A percentile compares a stretch with the other conserved stretches of the same genome.
phyloP scores from a whole-genome alignment of 1,140 invertebrate genomes.

The Cephus cinctus region DNA sequence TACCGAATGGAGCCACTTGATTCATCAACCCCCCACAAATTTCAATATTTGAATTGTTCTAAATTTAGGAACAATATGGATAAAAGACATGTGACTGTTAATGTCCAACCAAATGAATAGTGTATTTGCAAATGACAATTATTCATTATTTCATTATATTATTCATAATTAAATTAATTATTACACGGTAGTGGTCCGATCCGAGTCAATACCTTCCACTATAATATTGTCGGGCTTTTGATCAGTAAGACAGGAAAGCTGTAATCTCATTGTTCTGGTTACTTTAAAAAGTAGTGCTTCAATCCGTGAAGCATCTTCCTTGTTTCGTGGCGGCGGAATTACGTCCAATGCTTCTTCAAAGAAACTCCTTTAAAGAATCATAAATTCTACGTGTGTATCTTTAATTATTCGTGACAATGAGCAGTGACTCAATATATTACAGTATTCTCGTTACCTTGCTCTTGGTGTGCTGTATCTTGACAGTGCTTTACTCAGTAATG shows the following conservation, averaged over 20 bases:
- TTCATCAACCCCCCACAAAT: no score
- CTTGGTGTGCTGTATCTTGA: conserved; percentile 55
- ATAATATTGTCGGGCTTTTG: conserved; percentile 19
- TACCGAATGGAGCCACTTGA: no score
- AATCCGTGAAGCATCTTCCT: conserved; percentile 46
- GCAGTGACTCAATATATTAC: conserved; percentile 3
- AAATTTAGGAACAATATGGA: not conserved
- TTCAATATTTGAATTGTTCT: not conserved
- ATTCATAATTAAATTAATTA: not conserved
- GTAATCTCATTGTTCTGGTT: conserved; percentile 45
- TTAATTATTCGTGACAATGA: conserved; percentile 6
- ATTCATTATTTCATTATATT: not conserved
- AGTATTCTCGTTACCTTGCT: conserved; percentile 54
- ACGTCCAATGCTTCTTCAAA: conserved; percentile 64
- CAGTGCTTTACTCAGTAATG: conserved; percentile 59
- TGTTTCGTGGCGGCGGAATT: conserved; percentile 55
- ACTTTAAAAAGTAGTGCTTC: conserved; percentile 47
- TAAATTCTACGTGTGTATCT: not conserved
- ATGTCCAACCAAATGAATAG: no score
- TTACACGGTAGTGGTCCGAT: conserved; percentile 37
- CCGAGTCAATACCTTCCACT: conserved; percentile 18
- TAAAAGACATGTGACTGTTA: no score
- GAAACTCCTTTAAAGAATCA: conserved; percentile 49
- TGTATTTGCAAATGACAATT: no score
- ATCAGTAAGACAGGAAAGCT: conserved; percentile 43